Percentiles rank a stretch among this genome's conserved stretches.
Evolutionary conservation across 2,113 vertebrate species (phyloP).

Genomic region (Neogale vison): DNA sequence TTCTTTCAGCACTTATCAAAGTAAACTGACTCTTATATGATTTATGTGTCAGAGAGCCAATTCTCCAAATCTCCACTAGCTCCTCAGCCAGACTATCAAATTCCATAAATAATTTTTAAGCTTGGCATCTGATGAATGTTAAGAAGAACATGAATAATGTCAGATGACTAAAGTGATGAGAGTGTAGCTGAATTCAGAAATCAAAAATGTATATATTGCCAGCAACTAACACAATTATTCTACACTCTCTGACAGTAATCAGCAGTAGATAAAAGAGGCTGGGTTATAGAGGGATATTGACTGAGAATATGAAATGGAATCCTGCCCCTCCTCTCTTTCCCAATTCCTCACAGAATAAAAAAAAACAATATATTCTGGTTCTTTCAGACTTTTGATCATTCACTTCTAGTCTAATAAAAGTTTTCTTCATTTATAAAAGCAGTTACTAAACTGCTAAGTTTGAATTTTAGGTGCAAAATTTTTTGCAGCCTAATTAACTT

Average conservation of each 20-base stretch:
- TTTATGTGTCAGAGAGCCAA: not conserved
- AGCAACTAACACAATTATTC: conserved; percentile 38
- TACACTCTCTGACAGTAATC: not conserved
- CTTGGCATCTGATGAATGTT: conserved; percentile 15
- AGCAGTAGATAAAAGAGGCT: not conserved
- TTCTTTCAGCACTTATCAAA: not conserved
- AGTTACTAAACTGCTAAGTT: not conserved
- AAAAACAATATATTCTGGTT: not conserved
- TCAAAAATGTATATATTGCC: not conserved
- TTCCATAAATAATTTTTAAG: conserved; percentile 1
- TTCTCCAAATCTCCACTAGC: not conserved
- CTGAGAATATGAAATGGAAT: not conserved
- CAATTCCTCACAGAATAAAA: not conserved
- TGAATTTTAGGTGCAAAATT: not conserved
- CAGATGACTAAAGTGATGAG: not conserved
- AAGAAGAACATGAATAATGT: not conserved
- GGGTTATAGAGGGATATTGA: not conserved
- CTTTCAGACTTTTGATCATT: conserved; percentile 1
- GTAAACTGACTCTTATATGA: conserved; percentile 18
- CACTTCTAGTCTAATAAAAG: not conserved
- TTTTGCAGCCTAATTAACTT: not conserved
- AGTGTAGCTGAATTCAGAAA: not conserved
- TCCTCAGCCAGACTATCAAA: conserved; percentile 6
- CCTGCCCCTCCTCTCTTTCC: not conserved
- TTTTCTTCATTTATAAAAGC: conserved; percentile 34